These are phyloP conservation scores for Formica aserva DNA, from an alignment of 2,888 invertebrate genomes.

Conservation along the genomic window DNA sequence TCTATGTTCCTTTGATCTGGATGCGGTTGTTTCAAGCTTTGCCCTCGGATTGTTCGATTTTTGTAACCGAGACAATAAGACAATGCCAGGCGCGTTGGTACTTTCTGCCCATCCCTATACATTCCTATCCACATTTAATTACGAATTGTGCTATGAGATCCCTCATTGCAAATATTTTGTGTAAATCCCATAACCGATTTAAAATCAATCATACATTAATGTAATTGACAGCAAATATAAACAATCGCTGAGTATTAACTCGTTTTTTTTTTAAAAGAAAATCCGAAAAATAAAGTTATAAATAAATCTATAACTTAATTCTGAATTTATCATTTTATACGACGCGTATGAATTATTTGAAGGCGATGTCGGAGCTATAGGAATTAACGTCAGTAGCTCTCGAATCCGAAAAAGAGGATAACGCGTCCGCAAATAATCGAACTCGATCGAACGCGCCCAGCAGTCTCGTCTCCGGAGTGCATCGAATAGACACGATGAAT, in stretches of 20 bases:
- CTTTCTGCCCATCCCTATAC: background rate
- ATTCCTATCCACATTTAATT: slow-evolving; percentile 10
- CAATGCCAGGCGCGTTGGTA: slow-evolving; percentile 3
- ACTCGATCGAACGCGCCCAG: slow-evolving; percentile 24
- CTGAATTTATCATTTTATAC: slow-evolving; percentile 1
- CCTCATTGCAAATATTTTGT: slow-evolving; percentile 1
- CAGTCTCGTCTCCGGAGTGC: slow-evolving; percentile 24
- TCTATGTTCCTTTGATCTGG: slow-evolving; percentile 5
- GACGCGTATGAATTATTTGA: background rate
- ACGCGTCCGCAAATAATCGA: slow-evolving; percentile 27
- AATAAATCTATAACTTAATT: background rate
- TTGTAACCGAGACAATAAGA: slow-evolving; percentile 21
- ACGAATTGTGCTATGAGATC: background rate
- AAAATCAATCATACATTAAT: background rate
- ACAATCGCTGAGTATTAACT: background rate
- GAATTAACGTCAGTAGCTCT: slow-evolving; percentile 14
- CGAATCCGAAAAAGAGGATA: slow-evolving; percentile 8
- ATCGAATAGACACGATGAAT: slow-evolving; percentile 48
- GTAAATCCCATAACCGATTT: slow-evolving; percentile 16
- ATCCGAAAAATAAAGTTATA: background rate
- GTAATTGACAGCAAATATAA: background rate
- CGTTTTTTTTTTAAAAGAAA: background rate
- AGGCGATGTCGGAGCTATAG: background rate
- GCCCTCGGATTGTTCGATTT: background rate
- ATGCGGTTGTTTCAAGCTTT: background rate